These are phyloP conservation scores for Miniopterus natalensis DNA, from an alignment of 2,113 vertebrate genomes.

Conservation along the genomic window DNA sequence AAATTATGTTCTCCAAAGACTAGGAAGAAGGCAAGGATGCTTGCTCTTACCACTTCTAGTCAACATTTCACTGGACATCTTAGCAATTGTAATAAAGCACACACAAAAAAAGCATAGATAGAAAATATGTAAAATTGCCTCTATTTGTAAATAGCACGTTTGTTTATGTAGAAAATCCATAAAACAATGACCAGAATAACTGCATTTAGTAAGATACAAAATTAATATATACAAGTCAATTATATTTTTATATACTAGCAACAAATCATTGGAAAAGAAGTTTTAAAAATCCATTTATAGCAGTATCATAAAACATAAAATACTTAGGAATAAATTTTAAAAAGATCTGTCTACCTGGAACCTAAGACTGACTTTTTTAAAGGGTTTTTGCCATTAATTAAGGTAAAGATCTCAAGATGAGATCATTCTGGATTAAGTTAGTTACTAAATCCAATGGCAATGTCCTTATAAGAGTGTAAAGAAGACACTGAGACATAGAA, in stretches of 20 bases:
- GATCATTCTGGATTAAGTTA: neutral
- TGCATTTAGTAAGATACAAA: neutral
- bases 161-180: neutral
- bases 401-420: neutral
- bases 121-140: neutral
- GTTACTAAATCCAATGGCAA: neutral
- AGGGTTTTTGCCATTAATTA: neutral
- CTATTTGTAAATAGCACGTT: neutral
- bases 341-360: neutral
- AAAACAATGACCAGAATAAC: neutral
- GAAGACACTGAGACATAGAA: neutral
- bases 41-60: neutral
- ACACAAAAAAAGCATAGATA: neutral
- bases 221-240: neutral
- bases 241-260: neutral
- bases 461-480: neutral
- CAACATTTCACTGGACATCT: neutral
- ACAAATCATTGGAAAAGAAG: neutral
- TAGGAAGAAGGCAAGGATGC: neutral
- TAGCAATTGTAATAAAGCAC: neutral
- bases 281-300: neutral
- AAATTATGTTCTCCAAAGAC: neutral
- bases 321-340: conserved; percentile 9
- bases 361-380: neutral
- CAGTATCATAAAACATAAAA: neutral